Evolutionary conservation across 2,888 invertebrate genomes (phyloP), one percentile per base, ranked within the genome.

Genomic region (Archips crataeganus): DNA sequence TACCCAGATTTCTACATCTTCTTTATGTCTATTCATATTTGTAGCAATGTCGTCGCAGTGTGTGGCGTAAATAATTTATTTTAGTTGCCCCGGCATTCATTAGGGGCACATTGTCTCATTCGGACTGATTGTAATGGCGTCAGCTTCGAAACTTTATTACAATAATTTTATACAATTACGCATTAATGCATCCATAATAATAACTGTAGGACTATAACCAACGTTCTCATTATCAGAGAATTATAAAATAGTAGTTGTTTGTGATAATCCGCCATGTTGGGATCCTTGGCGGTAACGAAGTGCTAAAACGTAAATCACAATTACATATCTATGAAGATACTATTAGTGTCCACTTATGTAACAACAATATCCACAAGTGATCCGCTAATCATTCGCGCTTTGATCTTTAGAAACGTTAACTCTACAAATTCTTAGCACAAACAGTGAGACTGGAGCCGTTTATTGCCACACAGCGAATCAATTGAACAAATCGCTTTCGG

Each of bases 11-110:
- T 90, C 91, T 88, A 91, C 86, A 88, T 93, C 91, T 90, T 91
- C 88, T 90, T 88, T 88, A 88, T 88, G 83, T 87, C 84, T 85
- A 83, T 80, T 84, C 86, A 85, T 86, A 88, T 88, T 87, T 84
- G 85, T 86, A 86, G 84, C 86, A 81, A 79, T 83, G 84, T 85
- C 85, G 84, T 86, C 86, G 81, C 84, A 84, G 83, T 87, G 80
- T 88, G 88, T 93, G 90, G 91, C 94, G 93, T 92, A 93, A 92
- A 94, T 94, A 93, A 94, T 94, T 91, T 89, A 85, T 86, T 84
- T 85, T 81, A 85, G 82, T 86, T 85, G 84, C 85, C 86, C 87
- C 88, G 79, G 81, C 85, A 80, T 90, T 92, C 91, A 92, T 93
- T 93, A 91, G 89, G 87, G 84, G 80, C 87, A 87, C 88, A 88